Evolutionary conservation across 2,888 invertebrate species (phyloP).

Genomic region (Papilio gigon): DNA sequence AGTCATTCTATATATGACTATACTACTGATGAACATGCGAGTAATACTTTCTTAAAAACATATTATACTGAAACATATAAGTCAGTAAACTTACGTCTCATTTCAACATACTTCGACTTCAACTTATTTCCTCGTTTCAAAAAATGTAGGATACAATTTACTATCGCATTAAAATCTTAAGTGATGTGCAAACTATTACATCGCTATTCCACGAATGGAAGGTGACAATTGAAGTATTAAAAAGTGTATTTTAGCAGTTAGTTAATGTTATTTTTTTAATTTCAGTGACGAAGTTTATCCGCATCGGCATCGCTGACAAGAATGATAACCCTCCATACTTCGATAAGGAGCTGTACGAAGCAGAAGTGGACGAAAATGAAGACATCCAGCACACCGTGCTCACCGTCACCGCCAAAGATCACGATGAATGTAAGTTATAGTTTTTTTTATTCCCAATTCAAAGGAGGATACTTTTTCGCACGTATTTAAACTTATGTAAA

Average conservation of each 20-base stretch:
- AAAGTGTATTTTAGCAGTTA: neutral
- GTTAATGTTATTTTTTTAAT: conserved; percentile 58
- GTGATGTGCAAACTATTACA: neutral
- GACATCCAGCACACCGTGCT: conserved; percentile 98
- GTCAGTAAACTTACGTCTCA: neutral
- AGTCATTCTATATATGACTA: neutral
- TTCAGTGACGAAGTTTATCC: conserved; percentile 99
- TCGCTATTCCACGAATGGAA: neutral
- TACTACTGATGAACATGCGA: neutral
- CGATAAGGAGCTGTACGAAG: conserved; percentile 97
- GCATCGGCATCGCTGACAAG: conserved; percentile 99
- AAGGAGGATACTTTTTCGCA: neutral
- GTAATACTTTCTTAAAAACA: neutral
- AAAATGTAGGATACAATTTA: no score
- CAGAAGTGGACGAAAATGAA: conserved; percentile 98
- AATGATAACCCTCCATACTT: conserved; percentile 99
- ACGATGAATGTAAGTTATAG: conserved; percentile 96
- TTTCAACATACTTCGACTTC: no score
- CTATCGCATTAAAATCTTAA: neutral
- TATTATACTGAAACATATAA: neutral
- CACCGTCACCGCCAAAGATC: conserved; percentile 99
- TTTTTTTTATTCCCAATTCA: neutral
- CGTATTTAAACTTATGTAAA: no score
- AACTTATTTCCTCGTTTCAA: no score
- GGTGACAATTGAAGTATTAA: neutral